A percentile compares a stretch with the other conserved stretches of the same genome.
Evolutionary conservation across 2,797 vertebrate genomes (phyloP).

Genomic region (Eutrigla gurnardus): DNA sequence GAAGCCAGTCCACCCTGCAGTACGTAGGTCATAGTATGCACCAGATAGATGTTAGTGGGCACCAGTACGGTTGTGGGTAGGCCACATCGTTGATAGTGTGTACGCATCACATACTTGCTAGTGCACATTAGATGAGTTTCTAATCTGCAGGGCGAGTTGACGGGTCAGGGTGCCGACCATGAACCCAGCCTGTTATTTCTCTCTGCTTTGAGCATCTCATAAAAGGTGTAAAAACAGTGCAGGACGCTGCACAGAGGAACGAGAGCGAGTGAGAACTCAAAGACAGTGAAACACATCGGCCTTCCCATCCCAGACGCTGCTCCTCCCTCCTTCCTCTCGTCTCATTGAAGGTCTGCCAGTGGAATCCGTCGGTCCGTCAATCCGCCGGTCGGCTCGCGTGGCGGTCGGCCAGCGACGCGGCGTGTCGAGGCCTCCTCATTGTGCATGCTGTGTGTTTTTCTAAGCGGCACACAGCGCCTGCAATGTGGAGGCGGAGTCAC

Average conservation of each 20-base stretch:
- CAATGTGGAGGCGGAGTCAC: constrained; percentile 89
- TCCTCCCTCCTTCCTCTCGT: neutral
- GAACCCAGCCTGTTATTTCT: neutral
- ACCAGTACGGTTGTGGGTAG: neutral
- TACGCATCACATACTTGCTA: neutral
- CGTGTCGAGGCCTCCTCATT: constrained; percentile 86
- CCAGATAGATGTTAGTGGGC: neutral
- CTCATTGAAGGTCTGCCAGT: neutral
- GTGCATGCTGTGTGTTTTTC: constrained; percentile 91
- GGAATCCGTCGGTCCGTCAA: constrained; percentile 22
- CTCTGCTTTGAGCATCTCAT: neutral
- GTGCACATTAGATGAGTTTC: too few relatives aligned
- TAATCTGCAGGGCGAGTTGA: neutral
- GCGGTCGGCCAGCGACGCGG: neutral
- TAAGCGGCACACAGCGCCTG: constrained; percentile 88
- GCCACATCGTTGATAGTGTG: neutral
- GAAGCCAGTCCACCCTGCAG: too few relatives aligned
- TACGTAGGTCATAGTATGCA: neutral
- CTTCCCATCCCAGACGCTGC: too few relatives aligned
- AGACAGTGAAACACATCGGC: neutral
- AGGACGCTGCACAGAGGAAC: neutral
- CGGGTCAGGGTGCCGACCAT: neutral
- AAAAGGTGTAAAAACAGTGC: neutral
- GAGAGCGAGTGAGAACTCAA: neutral
- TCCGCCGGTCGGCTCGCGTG: neutral